These are phyloP conservation scores for Anguilla obscura DNA, from an alignment of 2,797 vertebrate genomes.

Conservation along the genomic window DNA sequence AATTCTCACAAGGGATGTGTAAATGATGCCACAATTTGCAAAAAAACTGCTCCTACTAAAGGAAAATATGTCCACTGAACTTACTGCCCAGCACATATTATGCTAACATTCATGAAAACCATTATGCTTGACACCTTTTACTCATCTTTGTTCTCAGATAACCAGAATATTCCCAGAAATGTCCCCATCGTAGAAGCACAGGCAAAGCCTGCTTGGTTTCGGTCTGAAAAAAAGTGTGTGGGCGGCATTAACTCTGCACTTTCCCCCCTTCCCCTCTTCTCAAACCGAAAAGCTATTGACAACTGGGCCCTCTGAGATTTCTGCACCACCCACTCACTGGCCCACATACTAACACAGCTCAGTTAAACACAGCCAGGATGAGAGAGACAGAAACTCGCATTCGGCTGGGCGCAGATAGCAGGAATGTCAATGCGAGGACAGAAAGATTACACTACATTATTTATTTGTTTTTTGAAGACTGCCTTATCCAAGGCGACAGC, in stretches of 20 bases:
- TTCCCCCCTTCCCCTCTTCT: not conserved
- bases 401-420: not conserved
- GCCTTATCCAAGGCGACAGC: not conserved
- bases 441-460: conserved; percentile 5
- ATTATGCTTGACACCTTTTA: not conserved
- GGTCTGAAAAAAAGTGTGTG: not conserved
- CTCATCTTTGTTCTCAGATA: not conserved
- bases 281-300: not conserved
- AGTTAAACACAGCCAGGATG: not conserved
- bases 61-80: not conserved
- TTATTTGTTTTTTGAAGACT: conserved; percentile 1
- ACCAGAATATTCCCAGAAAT: not conserved
- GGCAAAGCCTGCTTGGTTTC: not conserved
- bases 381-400: not conserved
- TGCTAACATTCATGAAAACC: not conserved
- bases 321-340: not conserved
- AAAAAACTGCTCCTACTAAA: not conserved
- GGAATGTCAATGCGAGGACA: not conserved
- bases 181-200: not conserved
- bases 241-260: not conserved
- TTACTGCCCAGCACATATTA: not conserved
- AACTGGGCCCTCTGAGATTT: not conserved
- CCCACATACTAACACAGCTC: not conserved
- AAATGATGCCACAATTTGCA: not conserved
- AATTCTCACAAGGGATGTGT: not conserved